phyloP scores from a whole-genome alignment of 2,888 invertebrate genomes.

The Macrostomum cliftonense region DNA sequence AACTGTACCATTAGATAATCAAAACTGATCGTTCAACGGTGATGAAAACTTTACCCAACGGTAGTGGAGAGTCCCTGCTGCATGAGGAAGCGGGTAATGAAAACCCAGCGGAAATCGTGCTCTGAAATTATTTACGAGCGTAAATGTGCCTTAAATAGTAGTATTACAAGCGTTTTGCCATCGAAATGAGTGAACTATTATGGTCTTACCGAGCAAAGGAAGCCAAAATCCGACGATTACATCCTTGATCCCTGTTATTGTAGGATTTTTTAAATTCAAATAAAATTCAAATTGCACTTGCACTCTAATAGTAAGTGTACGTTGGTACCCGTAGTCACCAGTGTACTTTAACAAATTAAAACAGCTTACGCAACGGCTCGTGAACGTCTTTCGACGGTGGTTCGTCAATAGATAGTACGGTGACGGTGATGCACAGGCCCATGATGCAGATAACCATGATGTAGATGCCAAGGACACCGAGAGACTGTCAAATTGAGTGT shows the following conservation, averaged over 20 bases:
- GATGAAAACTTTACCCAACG: slow-evolving; percentile 3
- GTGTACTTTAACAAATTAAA: too few species aligned
- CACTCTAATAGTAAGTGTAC: too few species aligned
- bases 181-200: too few species aligned
- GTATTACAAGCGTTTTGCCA: too few species aligned
- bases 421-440: slow-evolving; percentile 21
- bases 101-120: slow-evolving; percentile 33
- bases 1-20: too few species aligned
- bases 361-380: slow-evolving; percentile 20
- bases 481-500: background rate
- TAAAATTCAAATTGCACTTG: too few species aligned
- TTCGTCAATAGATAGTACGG: slow-evolving; percentile 22
- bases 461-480: slow-evolving; percentile 6
- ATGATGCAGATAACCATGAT: slow-evolving; percentile 22
- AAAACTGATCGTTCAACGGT: too few species aligned
- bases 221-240: slow-evolving; percentile 27
- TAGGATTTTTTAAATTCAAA: background rate
- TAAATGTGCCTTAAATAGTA: too few species aligned
- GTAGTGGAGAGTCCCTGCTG: slow-evolving; percentile 33
- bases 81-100: slow-evolving; percentile 31
- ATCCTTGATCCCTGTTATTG: slow-evolving; percentile 20
- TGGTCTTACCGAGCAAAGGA: slow-evolving; percentile 25
- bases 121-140: slow-evolving; percentile 26
- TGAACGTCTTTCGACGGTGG: slow-evolving; percentile 15
- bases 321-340: too few species aligned